Percentiles rank a stretch among this genome's conserved stretches.
These are phyloP conservation scores for Brachionus rotundiformis DNA, from an alignment of 1,140 invertebrate genomes.

Conservation along the genomic window DNA sequence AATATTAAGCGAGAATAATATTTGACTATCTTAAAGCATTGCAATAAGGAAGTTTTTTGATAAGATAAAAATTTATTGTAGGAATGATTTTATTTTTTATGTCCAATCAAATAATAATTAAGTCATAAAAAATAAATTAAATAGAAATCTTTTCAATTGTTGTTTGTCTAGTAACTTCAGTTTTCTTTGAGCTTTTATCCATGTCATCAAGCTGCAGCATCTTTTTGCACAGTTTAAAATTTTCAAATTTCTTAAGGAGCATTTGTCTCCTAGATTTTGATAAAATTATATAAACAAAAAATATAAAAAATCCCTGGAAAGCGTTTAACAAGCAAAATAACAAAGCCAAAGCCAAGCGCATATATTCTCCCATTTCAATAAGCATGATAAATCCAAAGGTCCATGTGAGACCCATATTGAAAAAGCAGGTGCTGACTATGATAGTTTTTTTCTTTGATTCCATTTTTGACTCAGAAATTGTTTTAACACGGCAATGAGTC, in stretches of 20 bases:
- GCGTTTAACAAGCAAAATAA: conserved; percentile 47
- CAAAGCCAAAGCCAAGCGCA: neutral
- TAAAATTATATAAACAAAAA: conserved; percentile 33
- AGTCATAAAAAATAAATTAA: neutral
- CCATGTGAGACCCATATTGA: conserved; percentile 48
- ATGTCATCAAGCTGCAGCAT: neutral
- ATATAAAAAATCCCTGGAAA: conserved; percentile 45
- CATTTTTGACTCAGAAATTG: neutral
- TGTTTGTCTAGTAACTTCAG: neutral
- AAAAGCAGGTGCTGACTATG: conserved; percentile 24
- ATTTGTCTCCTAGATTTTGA: conserved; percentile 38
- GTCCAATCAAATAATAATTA: neutral
- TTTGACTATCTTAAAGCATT: too few relatives aligned
- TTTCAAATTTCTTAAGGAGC: neutral
- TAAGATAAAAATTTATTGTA: too few relatives aligned
- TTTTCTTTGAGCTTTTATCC: neutral
- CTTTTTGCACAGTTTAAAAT: neutral
- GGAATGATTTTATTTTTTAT: too few relatives aligned
- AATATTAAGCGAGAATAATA: too few relatives aligned
- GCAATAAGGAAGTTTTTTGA: too few relatives aligned
- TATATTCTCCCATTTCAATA: conserved; percentile 28
- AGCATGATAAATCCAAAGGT: conserved; percentile 18
- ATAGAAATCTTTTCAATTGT: neutral
- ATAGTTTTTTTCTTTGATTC: conserved; percentile 29
- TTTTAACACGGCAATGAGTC: neutral